Conservation (phyloP, 2,797 vertebrate genomes). For the Percopsis omiscomaycus region DNA sequence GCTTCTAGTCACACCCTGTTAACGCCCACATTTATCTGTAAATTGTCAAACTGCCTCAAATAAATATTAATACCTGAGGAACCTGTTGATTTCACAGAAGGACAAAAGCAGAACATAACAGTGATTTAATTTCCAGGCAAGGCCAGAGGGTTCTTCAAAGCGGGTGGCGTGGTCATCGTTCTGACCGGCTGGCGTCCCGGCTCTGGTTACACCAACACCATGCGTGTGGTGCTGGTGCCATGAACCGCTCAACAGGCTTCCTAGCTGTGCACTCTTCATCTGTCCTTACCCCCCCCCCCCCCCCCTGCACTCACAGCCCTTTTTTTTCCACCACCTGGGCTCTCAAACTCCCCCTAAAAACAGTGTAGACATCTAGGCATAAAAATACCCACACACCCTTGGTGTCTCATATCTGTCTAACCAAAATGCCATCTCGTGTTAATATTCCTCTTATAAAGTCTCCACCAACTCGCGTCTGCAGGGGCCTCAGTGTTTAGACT, state of each 20-base stretch:
- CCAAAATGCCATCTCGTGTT: too few species aligned
- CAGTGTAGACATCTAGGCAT: constrained; percentile 30
- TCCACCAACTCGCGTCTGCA: too few species aligned
- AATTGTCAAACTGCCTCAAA: not conserved
- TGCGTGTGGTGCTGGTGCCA: constrained; percentile 92
- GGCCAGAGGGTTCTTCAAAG: constrained; percentile 93
- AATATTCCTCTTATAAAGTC: too few species aligned
- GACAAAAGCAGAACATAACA: not conserved
- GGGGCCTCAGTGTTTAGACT: too few species aligned
- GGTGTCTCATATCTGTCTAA: not conserved
- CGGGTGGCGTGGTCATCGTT: constrained; percentile 88
- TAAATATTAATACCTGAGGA: too few species aligned
- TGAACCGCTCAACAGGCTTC: constrained; percentile 60
- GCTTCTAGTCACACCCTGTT: too few species aligned
- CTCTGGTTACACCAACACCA: constrained; percentile 98
- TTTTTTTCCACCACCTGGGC: constrained; percentile 21
- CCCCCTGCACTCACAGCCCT: constrained; percentile 34
- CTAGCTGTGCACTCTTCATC: constrained; percentile 41
- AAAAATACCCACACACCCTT: not conserved
- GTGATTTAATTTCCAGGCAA: constrained; percentile 80
- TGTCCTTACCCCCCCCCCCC: constrained; percentile 38
- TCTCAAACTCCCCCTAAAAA: constrained; percentile 29
- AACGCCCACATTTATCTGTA: too few species aligned
- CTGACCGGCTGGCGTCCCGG: constrained; percentile 96
- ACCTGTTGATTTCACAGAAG: too few species aligned